A percentile compares a stretch with the other conserved stretches of the same genome.
These are phyloP conservation scores for Sebastes minor DNA, from an alignment of 2,797 vertebrate genomes.

Conservation along the genomic window DNA sequence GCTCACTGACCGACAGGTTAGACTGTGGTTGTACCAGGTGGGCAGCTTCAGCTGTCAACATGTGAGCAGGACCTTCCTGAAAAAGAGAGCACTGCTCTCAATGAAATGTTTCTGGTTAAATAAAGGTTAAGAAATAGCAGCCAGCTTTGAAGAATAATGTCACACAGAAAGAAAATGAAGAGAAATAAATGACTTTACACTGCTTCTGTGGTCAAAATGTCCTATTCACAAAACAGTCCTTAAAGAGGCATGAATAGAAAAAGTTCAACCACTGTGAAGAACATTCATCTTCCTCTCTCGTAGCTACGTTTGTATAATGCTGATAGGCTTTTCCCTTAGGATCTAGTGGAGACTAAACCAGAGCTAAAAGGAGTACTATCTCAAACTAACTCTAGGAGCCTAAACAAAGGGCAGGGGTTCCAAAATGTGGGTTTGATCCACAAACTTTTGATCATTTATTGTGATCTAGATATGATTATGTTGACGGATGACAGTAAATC, in stretches of 20 bases:
- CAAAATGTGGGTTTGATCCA: not conserved
- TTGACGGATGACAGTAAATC: not conserved
- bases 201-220: not conserved
- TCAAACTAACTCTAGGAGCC: not conserved
- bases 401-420: not conserved
- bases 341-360: not conserved
- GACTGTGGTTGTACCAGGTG: not conserved
- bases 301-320: too few relatives aligned
- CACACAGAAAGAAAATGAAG: not conserved
- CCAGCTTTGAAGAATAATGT: not conserved
- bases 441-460: not conserved
- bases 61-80: not conserved
- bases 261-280: not conserved
- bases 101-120: not conserved
- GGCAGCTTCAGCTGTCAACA: not conserved
- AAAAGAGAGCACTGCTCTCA: not conserved
- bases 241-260: not conserved
- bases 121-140: not conserved
- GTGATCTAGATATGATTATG: not conserved
- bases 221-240: not conserved
- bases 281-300: too few relatives aligned
- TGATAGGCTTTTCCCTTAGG: too few relatives aligned
- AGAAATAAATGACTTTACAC: not conserved
- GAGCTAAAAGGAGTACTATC: not conserved
- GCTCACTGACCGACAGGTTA: not conserved